These are phyloP conservation scores for Pteromalus puparum DNA, from an alignment of 1,140 invertebrate species.

Conservation along the genomic window DNA sequence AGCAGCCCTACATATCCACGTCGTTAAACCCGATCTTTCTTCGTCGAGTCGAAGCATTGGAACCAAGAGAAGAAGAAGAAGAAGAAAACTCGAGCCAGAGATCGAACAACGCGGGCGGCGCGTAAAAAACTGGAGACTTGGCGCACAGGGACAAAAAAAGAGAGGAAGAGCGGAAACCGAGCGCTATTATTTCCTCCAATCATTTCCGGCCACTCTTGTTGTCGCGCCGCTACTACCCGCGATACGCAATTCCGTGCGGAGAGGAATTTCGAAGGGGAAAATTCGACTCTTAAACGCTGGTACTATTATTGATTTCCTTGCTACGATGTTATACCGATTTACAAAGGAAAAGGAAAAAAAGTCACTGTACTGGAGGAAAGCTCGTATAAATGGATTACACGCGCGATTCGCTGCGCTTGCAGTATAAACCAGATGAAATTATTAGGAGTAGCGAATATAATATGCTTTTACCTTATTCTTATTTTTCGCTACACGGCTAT, in stretches of 20 bases:
- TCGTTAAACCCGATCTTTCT: slow-evolving; percentile 15
- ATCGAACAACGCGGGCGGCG: background rate
- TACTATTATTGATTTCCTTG: slow-evolving; percentile 24
- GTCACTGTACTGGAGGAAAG: background rate
- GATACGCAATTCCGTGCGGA: background rate
- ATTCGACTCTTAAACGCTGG: slow-evolving; percentile 17
- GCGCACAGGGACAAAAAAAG: background rate
- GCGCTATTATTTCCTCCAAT: slow-evolving; percentile 35
- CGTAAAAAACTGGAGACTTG: no score
- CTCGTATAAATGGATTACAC: slow-evolving; percentile 24
- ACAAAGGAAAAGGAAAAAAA: background rate
- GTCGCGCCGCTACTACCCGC: background rate
- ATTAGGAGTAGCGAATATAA: background rate
- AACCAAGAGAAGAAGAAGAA: slow-evolving; percentile 1
- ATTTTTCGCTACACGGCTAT: background rate
- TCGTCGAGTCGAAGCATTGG: background rate
- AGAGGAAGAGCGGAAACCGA: slow-evolving; percentile 1
- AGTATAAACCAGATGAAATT: no score
- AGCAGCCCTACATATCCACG: background rate
- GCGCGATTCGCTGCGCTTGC: background rate
- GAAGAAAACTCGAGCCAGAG: background rate
- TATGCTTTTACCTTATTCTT: background rate
- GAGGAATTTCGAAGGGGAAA: background rate
- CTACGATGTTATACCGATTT: background rate
- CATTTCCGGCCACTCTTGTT: slow-evolving; percentile 35